A percentile compares a stretch with the other conserved stretches of the same genome.
These are phyloP conservation scores for Callopanchax toddi DNA, from an alignment of 2,113 vertebrate species.

Conservation along the genomic window DNA sequence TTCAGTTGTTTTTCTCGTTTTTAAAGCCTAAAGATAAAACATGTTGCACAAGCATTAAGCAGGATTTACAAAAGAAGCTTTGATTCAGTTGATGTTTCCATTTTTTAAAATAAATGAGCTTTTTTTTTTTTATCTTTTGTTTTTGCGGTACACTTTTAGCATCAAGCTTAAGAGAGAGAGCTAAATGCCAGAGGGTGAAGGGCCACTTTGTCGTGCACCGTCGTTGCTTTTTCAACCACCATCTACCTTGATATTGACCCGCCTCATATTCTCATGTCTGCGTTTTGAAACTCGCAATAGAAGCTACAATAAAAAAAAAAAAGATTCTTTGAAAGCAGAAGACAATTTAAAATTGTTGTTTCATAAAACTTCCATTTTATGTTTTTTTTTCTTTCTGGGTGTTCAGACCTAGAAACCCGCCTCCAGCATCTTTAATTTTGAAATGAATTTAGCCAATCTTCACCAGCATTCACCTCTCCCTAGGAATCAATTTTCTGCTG, in stretches of 20 bases:
- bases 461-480: slow-evolving; percentile 29
- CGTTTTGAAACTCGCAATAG: neutral
- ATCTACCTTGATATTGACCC: slow-evolving; percentile 12
- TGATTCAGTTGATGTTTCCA: slow-evolving; percentile 3
- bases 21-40: slow-evolving; percentile 17
- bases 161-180: slow-evolving; percentile 2
- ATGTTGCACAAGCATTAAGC: neutral
- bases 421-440: slow-evolving; percentile 42
- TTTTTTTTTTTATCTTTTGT: slow-evolving; percentile 6
- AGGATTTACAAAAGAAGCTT: slow-evolving; percentile 13
- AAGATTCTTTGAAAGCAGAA: slow-evolving; percentile 8
- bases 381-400: neutral
- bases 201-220: slow-evolving; percentile 19
- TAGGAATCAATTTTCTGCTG: slow-evolving; percentile 48
- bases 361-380: neutral
- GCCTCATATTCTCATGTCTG: slow-evolving; percentile 16
- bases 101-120: slow-evolving; percentile 10
- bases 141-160: slow-evolving; percentile 1
- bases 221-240: slow-evolving; percentile 23
- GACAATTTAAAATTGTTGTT: slow-evolving; percentile 11
- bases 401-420: slow-evolving; percentile 9
- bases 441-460: slow-evolving; percentile 46
- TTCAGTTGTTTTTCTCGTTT: neutral
- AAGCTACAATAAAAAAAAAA: neutral
- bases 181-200: slow-evolving; percentile 27